These are phyloP conservation scores for Sitta europaea DNA, from an alignment of 2,113 vertebrate genomes.

Conservation along the genomic window DNA sequence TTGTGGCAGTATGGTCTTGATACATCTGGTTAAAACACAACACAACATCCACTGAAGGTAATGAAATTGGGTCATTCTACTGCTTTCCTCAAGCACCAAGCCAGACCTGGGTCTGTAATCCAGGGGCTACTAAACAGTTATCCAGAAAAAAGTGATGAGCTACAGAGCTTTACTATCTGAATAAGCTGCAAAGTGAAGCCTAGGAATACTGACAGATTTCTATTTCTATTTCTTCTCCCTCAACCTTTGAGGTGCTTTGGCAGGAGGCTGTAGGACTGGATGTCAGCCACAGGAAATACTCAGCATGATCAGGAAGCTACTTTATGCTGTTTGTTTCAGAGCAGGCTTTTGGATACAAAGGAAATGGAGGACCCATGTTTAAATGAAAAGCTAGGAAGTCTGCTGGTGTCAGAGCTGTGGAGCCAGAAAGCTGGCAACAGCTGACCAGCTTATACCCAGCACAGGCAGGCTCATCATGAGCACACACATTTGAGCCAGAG, in stretches of 20 bases:
- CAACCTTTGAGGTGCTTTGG: background rate
- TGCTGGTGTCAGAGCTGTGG: background rate
- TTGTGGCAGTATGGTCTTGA: background rate
- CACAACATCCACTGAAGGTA: background rate
- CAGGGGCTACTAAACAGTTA: background rate
- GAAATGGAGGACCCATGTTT: background rate
- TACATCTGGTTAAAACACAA: background rate
- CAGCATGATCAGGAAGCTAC: background rate
- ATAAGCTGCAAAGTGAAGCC: background rate
- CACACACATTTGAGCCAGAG: background rate
- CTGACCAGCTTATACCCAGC: background rate
- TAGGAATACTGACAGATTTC: background rate
- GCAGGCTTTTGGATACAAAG: constrained; percentile 17
- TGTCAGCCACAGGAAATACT: constrained; percentile 34
- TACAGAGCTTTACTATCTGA: background rate
- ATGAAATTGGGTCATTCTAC: background rate
- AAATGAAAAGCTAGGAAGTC: background rate
- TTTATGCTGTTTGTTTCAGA: background rate
- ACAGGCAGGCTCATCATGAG: background rate
- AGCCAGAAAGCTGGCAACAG: background rate
- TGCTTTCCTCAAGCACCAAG: background rate
- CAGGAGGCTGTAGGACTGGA: constrained; percentile 14
- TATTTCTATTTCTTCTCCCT: background rate
- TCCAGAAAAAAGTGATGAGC: background rate
- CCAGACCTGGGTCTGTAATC: background rate